phyloP scores from a whole-genome alignment of 2,113 vertebrate species.

The Spizaetus ornatus region DNA sequence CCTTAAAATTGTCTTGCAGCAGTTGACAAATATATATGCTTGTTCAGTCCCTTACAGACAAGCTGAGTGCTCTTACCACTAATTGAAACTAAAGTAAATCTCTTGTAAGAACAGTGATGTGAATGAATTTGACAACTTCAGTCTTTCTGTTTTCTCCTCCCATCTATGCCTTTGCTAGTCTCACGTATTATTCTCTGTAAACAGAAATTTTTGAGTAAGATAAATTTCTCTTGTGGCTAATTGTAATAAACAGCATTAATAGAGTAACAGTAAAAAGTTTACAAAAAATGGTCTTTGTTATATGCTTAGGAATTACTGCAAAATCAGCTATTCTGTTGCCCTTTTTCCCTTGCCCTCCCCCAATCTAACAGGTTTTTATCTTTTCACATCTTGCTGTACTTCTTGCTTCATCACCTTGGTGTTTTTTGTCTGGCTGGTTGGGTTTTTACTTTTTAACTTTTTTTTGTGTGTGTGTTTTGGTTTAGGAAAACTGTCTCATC shows the following conservation, averaged over 20 bases:
- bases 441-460: neutral
- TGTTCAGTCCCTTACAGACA: neutral
- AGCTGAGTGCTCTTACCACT: neutral
- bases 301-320: neutral
- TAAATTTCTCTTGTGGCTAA: neutral
- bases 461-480: neutral
- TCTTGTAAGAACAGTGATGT: too few relatives aligned
- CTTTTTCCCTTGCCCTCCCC: neutral
- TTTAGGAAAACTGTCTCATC: neutral
- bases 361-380: neutral
- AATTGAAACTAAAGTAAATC: neutral
- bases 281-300: neutral
- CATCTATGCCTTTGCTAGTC: neutral
- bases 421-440: neutral
- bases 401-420: neutral
- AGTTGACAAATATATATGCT: neutral
- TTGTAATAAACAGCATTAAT: neutral
- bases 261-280: neutral
- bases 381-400: neutral
- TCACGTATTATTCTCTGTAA: neutral
- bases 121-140: neutral
- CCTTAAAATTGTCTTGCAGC: neutral
- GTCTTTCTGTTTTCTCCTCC: neutral
- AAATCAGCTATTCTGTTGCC: neutral
- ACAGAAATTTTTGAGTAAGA: neutral